Conservation (phyloP, 2,113 vertebrate species). For the Canis aureus region DNA sequence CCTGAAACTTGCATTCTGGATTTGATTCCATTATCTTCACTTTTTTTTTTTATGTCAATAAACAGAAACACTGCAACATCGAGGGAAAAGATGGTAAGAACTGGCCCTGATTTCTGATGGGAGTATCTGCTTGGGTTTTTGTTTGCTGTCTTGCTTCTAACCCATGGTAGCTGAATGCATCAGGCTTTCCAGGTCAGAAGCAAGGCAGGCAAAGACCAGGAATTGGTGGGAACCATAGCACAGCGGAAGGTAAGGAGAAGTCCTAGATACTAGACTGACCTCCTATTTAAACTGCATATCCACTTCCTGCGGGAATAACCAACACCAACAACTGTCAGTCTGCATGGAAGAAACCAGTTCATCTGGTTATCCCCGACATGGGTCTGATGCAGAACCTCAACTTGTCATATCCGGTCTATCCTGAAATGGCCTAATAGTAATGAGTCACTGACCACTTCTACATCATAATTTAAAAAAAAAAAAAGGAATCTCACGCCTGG, state of each 20-base stretch:
- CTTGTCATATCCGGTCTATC: not conserved
- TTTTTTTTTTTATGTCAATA: not conserved
- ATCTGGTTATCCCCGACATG: not conserved
- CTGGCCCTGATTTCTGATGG: not conserved
- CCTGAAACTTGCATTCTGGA: not conserved
- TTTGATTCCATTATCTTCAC: not conserved
- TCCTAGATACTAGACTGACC: not conserved
- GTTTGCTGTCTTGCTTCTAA: not conserved
- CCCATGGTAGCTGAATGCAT: not conserved
- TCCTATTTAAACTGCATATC: not conserved
- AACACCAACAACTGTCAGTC: too few relatives aligned
- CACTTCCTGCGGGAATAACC: not conserved
- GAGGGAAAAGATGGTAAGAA: not conserved
- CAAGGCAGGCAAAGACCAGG: not conserved
- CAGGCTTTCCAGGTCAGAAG: constrained; percentile 19
- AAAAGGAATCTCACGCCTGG: too few relatives aligned
- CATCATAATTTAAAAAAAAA: not conserved
- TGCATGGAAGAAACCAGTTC: not conserved
- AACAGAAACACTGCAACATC: not conserved
- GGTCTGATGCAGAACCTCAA: not conserved
- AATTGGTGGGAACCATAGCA: not conserved
- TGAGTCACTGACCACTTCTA: not conserved
- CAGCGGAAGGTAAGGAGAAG: not conserved
- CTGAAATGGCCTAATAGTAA: not conserved
- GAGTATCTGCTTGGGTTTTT: not conserved